phyloP scores from a whole-genome alignment of 2,113 vertebrate genomes.

The Todiramphus saurophagus region DNA sequence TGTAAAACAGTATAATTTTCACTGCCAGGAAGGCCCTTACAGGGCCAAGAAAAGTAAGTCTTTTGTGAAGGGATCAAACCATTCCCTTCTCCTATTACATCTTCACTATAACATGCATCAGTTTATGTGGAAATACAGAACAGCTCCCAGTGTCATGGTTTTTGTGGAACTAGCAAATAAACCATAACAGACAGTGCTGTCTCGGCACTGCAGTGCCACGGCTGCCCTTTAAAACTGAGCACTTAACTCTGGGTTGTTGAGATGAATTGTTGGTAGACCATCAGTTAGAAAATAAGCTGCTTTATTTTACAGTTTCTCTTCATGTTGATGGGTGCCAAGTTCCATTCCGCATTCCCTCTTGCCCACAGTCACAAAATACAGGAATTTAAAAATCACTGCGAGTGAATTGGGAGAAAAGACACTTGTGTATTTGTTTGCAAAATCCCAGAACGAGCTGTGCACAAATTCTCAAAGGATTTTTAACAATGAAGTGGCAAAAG shows the following conservation, averaged over 20 bases:
- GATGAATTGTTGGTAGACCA: neutral
- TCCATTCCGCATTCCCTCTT: neutral
- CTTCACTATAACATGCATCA: neutral
- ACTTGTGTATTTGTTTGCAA: neutral
- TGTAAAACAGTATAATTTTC: neutral
- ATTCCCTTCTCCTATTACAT: neutral
- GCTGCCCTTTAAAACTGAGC: neutral
- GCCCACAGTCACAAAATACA: neutral
- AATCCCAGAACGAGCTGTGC: neutral
- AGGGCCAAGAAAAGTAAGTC: neutral
- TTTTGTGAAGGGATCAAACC: neutral
- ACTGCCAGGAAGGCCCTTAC: neutral
- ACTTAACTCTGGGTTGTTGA: neutral
- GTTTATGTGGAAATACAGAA: neutral
- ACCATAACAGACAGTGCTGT: neutral
- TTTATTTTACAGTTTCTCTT: neutral
- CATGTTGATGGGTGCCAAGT: neutral
- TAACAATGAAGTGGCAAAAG: neutral
- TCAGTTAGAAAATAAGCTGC: neutral
- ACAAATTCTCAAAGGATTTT: neutral
- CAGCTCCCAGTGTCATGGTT: neutral
- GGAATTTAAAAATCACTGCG: neutral
- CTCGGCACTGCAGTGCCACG: neutral
- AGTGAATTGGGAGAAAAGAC: neutral
- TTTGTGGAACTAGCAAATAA: neutral